Evolutionary conservation across 2,113 vertebrate genomes (phyloP).

Genomic region (Notothenia rossii): DNA sequence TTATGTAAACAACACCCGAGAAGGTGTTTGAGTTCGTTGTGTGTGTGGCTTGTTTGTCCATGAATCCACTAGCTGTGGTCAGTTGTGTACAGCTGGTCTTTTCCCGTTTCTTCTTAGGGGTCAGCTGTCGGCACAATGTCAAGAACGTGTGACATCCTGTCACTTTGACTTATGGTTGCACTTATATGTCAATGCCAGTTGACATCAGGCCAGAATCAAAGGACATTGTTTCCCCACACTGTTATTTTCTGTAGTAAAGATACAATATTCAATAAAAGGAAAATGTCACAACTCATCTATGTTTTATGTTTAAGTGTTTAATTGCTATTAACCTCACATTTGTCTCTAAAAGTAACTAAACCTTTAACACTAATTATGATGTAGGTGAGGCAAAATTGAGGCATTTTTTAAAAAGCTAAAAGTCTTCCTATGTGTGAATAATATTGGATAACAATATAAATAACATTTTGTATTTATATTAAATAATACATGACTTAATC

Average conservation of each 20-base stretch:
- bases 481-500: background rate
- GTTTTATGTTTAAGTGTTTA: background rate
- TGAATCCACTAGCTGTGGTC: constrained; percentile 26
- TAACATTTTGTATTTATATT: background rate
- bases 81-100: constrained; percentile 9
- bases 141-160: constrained; percentile 53
- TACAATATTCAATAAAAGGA: background rate
- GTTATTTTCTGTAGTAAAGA: constrained; percentile 11
- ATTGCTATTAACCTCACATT: background rate
- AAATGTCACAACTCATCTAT: background rate
- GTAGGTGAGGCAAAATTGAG: background rate
- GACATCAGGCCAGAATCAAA: constrained; percentile 31
- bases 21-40: constrained; percentile 5
- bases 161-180: constrained; percentile 43
- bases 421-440: background rate
- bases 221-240: constrained; percentile 3
- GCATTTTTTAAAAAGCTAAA: background rate
- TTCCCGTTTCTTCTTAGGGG: constrained; percentile 43
- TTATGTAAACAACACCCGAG: constrained; percentile 4
- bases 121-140: constrained; percentile 53
- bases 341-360: background rate
- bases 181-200: constrained; percentile 32
- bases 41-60: constrained; percentile 10
- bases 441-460: background rate
- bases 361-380: background rate